phyloP scores from a whole-genome alignment of 2,797 vertebrate species.

The Podarcis lilfordi region DNA sequence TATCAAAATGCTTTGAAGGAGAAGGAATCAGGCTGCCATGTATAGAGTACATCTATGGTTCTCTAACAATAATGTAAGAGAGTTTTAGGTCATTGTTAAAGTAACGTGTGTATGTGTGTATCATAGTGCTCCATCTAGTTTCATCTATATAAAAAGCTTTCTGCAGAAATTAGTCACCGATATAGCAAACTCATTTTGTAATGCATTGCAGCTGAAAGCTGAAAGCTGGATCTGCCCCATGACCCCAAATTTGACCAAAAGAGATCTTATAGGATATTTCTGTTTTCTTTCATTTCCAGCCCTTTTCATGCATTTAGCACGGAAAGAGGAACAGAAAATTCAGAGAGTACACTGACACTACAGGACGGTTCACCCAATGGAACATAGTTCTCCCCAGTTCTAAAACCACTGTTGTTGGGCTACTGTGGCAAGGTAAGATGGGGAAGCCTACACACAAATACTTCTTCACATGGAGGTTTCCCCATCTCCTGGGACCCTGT shows the following conservation, averaged over 20 bases:
- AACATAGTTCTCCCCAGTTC: too few species aligned
- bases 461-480: too few species aligned
- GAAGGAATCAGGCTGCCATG: background rate
- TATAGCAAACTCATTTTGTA: background rate
- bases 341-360: too few species aligned
- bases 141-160: background rate
- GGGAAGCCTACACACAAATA: too few species aligned
- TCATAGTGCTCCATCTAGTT: background rate
- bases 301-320: too few species aligned
- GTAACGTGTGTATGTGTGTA: background rate
- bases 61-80: background rate
- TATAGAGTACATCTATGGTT: background rate
- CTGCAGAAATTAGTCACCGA: background rate
- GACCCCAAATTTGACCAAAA: background rate
- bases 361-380: too few species aligned
- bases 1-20: background rate
- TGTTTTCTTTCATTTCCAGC: background rate
- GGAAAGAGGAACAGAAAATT: too few species aligned
- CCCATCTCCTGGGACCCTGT: too few species aligned
- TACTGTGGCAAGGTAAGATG: too few species aligned
- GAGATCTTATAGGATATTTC: background rate
- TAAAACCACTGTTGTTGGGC: too few species aligned
- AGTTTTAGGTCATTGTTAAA: background rate
- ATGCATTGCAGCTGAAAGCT: background rate
- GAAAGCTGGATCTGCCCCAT: background rate